Evolutionary conservation across 2,888 invertebrate species (phyloP).

Genomic region (Eupithecia inturbata): DNA sequence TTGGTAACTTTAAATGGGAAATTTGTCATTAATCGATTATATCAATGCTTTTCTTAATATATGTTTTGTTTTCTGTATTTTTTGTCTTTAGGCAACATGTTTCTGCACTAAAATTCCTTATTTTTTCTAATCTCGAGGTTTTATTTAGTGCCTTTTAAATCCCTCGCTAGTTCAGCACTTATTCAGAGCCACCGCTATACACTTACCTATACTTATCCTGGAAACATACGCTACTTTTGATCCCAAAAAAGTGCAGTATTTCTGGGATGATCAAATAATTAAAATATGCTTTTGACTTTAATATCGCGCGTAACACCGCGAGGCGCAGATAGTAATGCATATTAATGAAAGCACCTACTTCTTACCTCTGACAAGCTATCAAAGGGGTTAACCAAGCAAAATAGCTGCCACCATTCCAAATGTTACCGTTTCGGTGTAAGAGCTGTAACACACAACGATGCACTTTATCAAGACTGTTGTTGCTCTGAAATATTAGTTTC

Average conservation of each 20-base stretch:
- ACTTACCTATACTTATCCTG: too few species aligned
- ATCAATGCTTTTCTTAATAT: too few species aligned
- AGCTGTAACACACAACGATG: constrained; percentile 27
- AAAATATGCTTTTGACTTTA: not conserved
- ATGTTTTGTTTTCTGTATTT: too few species aligned
- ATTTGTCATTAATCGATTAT: too few species aligned
- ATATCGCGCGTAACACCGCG: not conserved
- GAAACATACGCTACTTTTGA: too few species aligned
- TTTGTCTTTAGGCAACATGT: too few species aligned
- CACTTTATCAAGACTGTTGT: constrained; percentile 46
- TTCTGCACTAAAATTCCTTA: too few species aligned
- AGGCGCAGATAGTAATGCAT: not conserved
- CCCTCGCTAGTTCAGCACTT: too few species aligned
- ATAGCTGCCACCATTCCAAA: not conserved
- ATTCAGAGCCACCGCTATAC: too few species aligned
- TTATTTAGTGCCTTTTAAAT: too few species aligned
- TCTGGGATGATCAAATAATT: not conserved
- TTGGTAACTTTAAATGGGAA: too few species aligned
- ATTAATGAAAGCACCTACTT: not conserved
- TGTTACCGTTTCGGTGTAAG: constrained; percentile 15
- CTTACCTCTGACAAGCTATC: not conserved
- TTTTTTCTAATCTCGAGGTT: too few species aligned
- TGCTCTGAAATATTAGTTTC: constrained; percentile 43
- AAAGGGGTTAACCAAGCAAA: constrained; percentile 1
- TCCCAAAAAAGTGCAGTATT: not conserved